Evolutionary conservation across 2,797 vertebrate genomes (phyloP).

Genomic region (Ctenosaura bakeri): DNA sequence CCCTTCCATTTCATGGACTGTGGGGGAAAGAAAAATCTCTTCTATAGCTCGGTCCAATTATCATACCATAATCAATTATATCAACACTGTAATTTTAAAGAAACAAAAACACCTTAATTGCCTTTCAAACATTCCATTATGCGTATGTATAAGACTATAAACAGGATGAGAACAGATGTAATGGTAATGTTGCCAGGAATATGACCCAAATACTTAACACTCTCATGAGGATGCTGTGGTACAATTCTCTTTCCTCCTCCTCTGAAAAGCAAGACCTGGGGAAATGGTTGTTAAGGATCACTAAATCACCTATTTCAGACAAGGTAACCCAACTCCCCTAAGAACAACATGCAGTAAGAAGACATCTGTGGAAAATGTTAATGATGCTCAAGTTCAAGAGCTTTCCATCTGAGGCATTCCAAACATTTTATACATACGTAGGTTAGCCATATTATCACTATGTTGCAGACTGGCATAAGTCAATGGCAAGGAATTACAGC

Average conservation of each 20-base stretch:
- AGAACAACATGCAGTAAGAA: conserved; percentile 38
- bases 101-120: not conserved
- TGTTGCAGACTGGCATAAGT: not conserved
- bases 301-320: conserved; percentile 41
- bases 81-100: conserved; percentile 29
- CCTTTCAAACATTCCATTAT: not conserved
- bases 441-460: not conserved
- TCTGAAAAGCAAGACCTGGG: conserved; percentile 33
- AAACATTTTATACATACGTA: conserved; percentile 23
- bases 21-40: not conserved
- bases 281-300: conserved; percentile 32
- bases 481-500: not conserved
- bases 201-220: conserved; percentile 36
- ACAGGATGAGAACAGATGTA: not conserved
- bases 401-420: conserved; percentile 22
- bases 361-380: conserved; percentile 31
- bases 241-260: conserved; percentile 12
- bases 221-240: conserved; percentile 18
- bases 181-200: conserved; percentile 24
- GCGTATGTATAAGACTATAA: not conserved
- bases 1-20: not conserved
- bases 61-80: not conserved
- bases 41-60: not conserved
- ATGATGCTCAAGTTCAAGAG: conserved; percentile 35
- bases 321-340: conserved; percentile 31